phyloP scores from a whole-genome alignment of 2,797 vertebrate genomes.

The Allobates femoralis region DNA sequence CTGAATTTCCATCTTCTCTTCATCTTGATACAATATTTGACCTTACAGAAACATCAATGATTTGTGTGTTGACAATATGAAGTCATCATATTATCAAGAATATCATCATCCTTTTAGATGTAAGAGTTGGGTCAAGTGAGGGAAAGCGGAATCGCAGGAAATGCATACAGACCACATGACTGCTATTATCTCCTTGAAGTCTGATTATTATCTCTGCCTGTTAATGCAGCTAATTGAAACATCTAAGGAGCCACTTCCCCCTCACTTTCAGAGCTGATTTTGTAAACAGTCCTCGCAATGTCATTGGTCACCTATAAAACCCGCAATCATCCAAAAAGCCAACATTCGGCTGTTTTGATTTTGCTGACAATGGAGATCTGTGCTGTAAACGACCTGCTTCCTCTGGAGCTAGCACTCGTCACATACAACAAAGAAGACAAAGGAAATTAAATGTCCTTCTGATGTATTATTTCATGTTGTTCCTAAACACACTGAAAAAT shows the following conservation, averaged over 20 bases:
- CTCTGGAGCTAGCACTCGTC: conserved; percentile 24
- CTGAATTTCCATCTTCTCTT: background rate
- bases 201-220: conserved; percentile 36
- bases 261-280: conserved; percentile 25
- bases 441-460: conserved; percentile 27
- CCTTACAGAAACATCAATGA: background rate
- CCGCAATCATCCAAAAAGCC: conserved; percentile 33
- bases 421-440: conserved; percentile 32
- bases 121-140: conserved; percentile 15
- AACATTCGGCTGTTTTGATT: conserved; percentile 37
- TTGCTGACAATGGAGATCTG: conserved; percentile 31
- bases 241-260: conserved; percentile 44
- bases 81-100: background rate
- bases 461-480: conserved; percentile 43
- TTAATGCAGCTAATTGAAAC: conserved; percentile 35
- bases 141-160: conserved; percentile 29
- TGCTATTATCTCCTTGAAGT: conserved; percentile 3
- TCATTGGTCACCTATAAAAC: conserved; percentile 27
- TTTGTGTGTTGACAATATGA: background rate
- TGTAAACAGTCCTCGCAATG: conserved; percentile 53
- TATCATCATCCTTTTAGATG: background rate
- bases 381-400: conserved; percentile 22
- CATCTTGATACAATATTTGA: conserved; percentile 9
- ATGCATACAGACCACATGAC: conserved; percentile 12
- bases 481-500: conserved; percentile 42